Conservation (phyloP, 2,113 vertebrate genomes). For the Serinus canaria region DNA sequence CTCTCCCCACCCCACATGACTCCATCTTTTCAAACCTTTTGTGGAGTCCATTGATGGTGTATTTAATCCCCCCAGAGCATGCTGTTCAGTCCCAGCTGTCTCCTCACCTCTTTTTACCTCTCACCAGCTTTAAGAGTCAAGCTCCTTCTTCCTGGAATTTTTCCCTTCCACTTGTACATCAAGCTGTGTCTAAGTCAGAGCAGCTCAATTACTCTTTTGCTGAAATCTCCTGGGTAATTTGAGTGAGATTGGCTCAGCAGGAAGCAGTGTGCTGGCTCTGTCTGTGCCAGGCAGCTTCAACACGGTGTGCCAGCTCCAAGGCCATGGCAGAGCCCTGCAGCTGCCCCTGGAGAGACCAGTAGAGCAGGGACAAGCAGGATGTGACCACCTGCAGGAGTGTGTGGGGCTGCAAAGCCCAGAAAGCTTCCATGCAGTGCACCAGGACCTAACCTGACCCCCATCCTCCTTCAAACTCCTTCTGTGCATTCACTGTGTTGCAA, state of each 20-base stretch:
- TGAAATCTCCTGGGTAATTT: slow-evolving; percentile 20
- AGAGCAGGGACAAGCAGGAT: background rate
- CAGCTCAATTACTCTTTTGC: background rate
- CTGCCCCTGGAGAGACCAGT: background rate
- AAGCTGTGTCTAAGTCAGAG: background rate
- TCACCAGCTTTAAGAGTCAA: background rate
- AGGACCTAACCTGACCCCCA: too few relatives aligned
- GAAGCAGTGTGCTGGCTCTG: background rate
- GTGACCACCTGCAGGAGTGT: background rate
- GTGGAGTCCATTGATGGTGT: background rate
- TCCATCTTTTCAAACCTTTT: background rate
- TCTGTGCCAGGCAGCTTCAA: background rate
- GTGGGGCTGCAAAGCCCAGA: background rate
- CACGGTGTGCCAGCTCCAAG: background rate
- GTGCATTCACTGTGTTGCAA: rapidly evolving
- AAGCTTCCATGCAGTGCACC: background rate
- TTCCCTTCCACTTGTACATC: background rate
- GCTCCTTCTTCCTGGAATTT: background rate
- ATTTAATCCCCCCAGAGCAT: background rate
- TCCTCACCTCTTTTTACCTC: background rate
- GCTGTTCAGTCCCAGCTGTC: background rate
- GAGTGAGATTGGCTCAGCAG: slow-evolving; percentile 21
- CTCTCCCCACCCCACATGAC: background rate
- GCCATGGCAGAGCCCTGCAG: background rate
- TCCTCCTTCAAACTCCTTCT: background rate